Percentiles rank a stretch among this genome's conserved stretches.
phyloP scores from a whole-genome alignment of 2,113 vertebrate genomes.

The Cyanoderma ruficeps region DNA sequence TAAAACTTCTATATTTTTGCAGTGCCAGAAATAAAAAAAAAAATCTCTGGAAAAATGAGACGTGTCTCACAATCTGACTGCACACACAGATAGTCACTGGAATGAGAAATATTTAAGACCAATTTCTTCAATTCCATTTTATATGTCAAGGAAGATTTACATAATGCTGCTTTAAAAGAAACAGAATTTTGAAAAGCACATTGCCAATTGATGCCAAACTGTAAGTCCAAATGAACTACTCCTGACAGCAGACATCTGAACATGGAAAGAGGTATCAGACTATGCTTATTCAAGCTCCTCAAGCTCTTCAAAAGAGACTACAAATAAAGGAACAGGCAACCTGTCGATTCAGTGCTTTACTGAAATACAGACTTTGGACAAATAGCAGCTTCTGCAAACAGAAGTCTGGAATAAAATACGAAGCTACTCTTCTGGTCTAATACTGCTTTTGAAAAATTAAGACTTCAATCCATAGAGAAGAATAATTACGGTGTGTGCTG shows the following conservation, averaged over 20 bases:
- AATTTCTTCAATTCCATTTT: not conserved
- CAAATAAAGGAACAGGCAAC: not conserved
- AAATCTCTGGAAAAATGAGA: not conserved
- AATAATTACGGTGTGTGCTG: not conserved
- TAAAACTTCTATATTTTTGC: not conserved
- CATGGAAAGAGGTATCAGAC: not conserved
- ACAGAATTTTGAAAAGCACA: not conserved
- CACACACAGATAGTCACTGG: not conserved
- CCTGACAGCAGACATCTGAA: not conserved
- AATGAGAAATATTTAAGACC: not conserved
- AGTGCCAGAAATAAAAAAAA: not conserved
- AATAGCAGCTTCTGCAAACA: not conserved
- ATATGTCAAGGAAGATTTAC: not conserved
- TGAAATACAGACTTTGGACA: not conserved
- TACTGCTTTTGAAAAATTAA: not conserved
- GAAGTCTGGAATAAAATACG: not conserved
- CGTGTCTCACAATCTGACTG: not conserved
- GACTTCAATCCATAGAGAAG: not conserved
- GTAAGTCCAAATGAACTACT: not conserved
- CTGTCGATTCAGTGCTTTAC: not conserved
- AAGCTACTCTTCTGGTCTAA: accelerated
- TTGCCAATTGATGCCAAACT: not conserved
- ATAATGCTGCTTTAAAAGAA: not conserved
- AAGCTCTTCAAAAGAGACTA: not conserved
- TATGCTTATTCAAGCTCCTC: not conserved